A percentile compares a stretch with the other conserved stretches of the same genome.
Conservation (phyloP, 2,797 vertebrate species). For the Pantherophis vulpinus region DNA sequence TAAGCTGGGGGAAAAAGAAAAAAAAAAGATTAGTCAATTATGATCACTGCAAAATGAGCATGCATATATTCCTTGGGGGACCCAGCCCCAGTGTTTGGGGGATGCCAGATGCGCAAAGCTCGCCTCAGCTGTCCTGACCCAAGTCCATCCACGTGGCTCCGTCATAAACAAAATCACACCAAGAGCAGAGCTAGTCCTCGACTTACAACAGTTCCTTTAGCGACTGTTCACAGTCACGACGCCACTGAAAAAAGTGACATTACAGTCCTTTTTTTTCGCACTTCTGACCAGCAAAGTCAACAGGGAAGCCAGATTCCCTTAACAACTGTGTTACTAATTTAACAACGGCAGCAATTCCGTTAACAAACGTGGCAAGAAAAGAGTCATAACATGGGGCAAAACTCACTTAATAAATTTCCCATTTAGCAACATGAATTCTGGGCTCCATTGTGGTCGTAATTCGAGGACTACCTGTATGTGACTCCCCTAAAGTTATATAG, state of each 20-base stretch:
- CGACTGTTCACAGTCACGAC: neutral
- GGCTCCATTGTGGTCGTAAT: too few relatives aligned
- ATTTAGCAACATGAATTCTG: too few relatives aligned
- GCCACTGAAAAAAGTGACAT: neutral
- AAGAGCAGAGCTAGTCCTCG: neutral
- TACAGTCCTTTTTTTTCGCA: neutral
- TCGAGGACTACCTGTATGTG: too few relatives aligned
- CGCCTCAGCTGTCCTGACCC: neutral
- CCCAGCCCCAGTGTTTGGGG: too few relatives aligned
- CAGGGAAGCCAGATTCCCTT: too few relatives aligned
- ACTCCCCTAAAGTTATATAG: too few relatives aligned
- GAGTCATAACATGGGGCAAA: too few relatives aligned
- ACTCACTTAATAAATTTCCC: too few relatives aligned
- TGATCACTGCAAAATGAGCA: neutral
- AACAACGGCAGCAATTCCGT: too few relatives aligned
- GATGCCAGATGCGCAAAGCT: neutral
- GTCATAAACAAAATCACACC: neutral
- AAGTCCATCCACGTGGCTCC: neutral
- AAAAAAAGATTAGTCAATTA: neutral
- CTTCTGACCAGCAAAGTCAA: neutral
- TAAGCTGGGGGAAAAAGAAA: slow-evolving; percentile 73
- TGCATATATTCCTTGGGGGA: too few relatives aligned
- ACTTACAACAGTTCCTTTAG: neutral
- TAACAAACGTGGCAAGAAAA: too few relatives aligned
- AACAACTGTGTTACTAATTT: too few relatives aligned